Evolutionary conservation across 2,797 vertebrate species (phyloP), one percentile per base, ranked within the genome.

Genomic region (Rhinogobio ventralis): DNA sequence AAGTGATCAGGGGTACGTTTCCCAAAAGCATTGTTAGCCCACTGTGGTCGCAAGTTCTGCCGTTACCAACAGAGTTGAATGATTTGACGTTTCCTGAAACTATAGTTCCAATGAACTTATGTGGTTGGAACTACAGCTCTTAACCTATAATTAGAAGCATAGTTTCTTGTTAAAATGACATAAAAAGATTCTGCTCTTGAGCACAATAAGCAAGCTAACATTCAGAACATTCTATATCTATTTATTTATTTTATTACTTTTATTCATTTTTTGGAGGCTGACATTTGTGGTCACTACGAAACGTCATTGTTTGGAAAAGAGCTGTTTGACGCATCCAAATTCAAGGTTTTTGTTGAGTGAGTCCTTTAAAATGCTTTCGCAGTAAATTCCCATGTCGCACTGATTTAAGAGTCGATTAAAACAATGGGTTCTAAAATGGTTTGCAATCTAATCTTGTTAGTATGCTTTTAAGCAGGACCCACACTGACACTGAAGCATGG

Each of bases 361-460:
- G 19, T 67, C 69, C 57, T 60, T 20, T 46, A 78, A 53, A 64
- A 68, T 57, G 67, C 23, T 72, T 71, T 51, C 25, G 15, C 25
- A 53, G 55, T 79, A 45, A 74, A 74, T 72, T 74, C 68, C n/a
- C n/a, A 74, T 66, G 45, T 53, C 67, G 62, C 42, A 67, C 36
- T 79, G 77, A 82, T 82, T 69, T 79, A 62, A 71, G 51, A 20
- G 42, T 46, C 23, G 62, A 74, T 83, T 33, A 68, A 79, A 75
- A 75, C 28, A 42, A 74, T 81, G 79, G 30, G 30, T 69, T 68
- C 62, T 51, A 85, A 71, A 77, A 80, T 82, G 75, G 17, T 76
- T 82, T 67, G 55, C 67, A 64, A 74, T 74, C 76, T 76, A 83
- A 83, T 64, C 80, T 76, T 79, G 84, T 87, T 85, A 71, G 45